These are phyloP conservation scores for Anas bernieri DNA, from an alignment of 2,797 vertebrate species.

Conservation along the genomic window DNA sequence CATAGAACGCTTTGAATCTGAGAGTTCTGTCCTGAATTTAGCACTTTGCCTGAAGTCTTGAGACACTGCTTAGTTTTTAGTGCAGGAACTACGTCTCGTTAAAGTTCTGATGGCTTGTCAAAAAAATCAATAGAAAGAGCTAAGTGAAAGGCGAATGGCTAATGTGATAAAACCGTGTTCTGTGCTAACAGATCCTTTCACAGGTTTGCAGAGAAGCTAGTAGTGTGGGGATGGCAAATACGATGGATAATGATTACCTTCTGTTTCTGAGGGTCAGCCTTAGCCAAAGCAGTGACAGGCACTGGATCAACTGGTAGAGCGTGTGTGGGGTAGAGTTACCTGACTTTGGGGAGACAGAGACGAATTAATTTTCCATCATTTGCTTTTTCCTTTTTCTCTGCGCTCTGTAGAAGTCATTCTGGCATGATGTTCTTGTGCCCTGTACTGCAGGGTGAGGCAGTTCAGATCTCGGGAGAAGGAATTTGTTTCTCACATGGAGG, in stretches of 20 bases:
- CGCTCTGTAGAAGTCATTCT: background rate
- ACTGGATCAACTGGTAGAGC: background rate
- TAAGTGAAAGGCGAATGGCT: background rate
- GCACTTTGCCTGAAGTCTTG: background rate
- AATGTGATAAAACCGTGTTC: background rate
- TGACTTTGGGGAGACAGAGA: background rate
- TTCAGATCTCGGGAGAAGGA: background rate
- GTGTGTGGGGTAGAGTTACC: fast-evolving
- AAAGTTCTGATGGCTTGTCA: background rate
- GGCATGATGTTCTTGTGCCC: background rate
- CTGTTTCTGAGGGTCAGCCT: background rate
- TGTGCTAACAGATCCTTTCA: background rate
- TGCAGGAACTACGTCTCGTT: background rate
- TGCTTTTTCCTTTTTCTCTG: background rate
- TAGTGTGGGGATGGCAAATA: background rate
- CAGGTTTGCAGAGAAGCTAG: background rate
- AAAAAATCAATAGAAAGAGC: background rate
- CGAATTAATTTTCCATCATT: background rate
- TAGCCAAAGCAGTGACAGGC: background rate
- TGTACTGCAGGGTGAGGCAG: background rate
- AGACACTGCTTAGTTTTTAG: background rate
- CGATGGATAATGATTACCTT: fast-evolving
- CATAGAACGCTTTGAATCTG: background rate
- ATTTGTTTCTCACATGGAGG: background rate
- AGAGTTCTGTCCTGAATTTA: background rate